Evolutionary conservation across 2,888 invertebrate genomes (phyloP).

Genomic region (Ptilodon capucinus): DNA sequence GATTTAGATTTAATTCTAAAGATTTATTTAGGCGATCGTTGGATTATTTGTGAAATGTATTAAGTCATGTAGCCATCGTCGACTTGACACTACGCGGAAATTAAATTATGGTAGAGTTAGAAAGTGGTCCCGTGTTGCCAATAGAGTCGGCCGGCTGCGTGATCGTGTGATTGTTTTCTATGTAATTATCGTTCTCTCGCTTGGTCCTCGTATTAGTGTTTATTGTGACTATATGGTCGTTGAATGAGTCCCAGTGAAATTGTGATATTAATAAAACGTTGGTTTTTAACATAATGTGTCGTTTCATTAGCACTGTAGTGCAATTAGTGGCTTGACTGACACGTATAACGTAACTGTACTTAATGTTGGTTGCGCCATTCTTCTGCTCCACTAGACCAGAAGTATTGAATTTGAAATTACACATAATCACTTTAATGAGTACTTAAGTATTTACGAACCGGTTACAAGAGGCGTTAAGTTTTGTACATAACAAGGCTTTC

Average conservation of each 20-base stretch:
- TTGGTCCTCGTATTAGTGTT: constrained; percentile 50
- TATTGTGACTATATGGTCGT: constrained; percentile 47
- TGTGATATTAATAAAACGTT: constrained; percentile 81
- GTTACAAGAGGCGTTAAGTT: constrained; percentile 24
- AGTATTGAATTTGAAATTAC: constrained; percentile 7
- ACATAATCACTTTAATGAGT: constrained; percentile 31
- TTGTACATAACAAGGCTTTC: not conserved
- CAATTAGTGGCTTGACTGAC: not conserved
- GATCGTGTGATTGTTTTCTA: constrained; percentile 41
- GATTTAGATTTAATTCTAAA: constrained; percentile 60
- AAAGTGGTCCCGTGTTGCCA: constrained; percentile 34
- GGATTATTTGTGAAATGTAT: constrained; percentile 44
- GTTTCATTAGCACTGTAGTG: constrained; percentile 7
- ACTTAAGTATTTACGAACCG: constrained; percentile 32
- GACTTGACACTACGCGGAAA: constrained; percentile 20
- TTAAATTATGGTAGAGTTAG: constrained; percentile 40
- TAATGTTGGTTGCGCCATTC: constrained; percentile 1
- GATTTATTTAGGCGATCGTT: constrained; percentile 48
- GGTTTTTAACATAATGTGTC: constrained; percentile 40
- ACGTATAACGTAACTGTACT: not conserved
- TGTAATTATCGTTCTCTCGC: constrained; percentile 45
- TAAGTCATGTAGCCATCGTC: constrained; percentile 31
- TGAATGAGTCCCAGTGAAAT: constrained; percentile 67
- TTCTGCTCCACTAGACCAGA: constrained; percentile 23
- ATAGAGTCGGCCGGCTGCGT: constrained; percentile 35